phyloP scores from a whole-genome alignment of 2,888 invertebrate species.

The Mylabris sibirica region DNA sequence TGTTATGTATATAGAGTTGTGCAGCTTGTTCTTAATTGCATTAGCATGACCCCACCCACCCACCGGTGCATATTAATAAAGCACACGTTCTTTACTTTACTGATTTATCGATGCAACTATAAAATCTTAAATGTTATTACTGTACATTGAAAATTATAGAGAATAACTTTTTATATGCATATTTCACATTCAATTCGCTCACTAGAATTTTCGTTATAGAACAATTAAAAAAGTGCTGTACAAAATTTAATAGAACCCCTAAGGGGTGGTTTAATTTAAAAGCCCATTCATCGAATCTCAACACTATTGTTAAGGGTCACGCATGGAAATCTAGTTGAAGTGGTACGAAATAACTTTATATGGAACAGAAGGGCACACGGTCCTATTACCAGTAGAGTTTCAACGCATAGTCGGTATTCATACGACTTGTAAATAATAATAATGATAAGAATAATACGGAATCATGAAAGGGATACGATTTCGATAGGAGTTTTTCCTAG shows the following conservation, averaged over 20 bases:
- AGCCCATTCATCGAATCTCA: constrained; percentile 47
- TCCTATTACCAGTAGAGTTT: constrained; percentile 35
- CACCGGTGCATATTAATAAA: constrained; percentile 61
- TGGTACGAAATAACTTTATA: constrained; percentile 11
- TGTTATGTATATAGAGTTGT: constrained; percentile 34
- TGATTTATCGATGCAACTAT: constrained; percentile 58
- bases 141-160: not conserved
- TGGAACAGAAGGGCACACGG: constrained; percentile 31
- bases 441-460: too few species aligned
- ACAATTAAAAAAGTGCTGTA: constrained; percentile 18
- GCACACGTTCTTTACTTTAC: constrained; percentile 51
- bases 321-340: constrained; percentile 40
- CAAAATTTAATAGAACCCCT: constrained; percentile 35
- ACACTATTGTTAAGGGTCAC: constrained; percentile 53
- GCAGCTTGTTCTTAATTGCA: constrained; percentile 57
- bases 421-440: too few species aligned
- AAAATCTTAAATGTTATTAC: constrained; percentile 39
- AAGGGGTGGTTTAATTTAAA: constrained; percentile 33
- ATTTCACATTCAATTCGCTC: constrained; percentile 20
- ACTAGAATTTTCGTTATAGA: constrained; percentile 39
- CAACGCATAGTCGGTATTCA: too few species aligned
- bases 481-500: too few species aligned
- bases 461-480: too few species aligned
- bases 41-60: constrained; percentile 61
- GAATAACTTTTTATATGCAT: too few species aligned